These are phyloP conservation scores for Cordylochernes scorpioides DNA, from an alignment of 2,888 invertebrate species.

Conservation along the genomic window DNA sequence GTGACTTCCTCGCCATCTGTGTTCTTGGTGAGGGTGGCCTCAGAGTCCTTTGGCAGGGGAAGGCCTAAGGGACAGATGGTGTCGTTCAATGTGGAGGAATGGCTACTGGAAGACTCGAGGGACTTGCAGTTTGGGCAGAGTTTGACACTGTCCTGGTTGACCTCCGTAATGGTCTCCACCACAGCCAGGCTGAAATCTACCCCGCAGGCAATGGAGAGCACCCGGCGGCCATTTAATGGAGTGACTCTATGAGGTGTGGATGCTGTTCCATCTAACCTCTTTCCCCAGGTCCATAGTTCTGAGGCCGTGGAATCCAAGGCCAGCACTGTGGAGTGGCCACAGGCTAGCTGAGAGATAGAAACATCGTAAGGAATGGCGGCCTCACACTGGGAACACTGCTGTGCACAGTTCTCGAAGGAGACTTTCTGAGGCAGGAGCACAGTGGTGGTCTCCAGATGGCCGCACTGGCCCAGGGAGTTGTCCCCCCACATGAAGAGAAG, in stretches of 20 bases:
- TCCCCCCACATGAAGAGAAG: constrained; percentile 22
- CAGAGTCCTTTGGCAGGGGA: too few relatives aligned
- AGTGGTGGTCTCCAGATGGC: constrained; percentile 27
- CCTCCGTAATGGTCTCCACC: constrained; percentile 12
- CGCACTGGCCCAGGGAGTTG: constrained; percentile 30
- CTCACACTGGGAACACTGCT: constrained; percentile 2
- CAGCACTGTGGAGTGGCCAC: constrained; percentile 19
- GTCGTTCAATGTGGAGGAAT: constrained; percentile 34
- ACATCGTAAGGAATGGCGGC: constrained; percentile 7
- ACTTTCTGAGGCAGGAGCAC: constrained; percentile 3
- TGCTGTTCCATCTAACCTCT: constrained; percentile 18
- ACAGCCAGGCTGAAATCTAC: constrained; percentile 19
- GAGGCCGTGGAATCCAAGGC: constrained; percentile 17
- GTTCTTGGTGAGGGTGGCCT: background rate
- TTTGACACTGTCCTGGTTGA: too few relatives aligned
- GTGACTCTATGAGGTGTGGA: constrained; percentile 17
- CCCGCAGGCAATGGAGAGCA: constrained; percentile 19
- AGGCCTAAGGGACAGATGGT: constrained; percentile 25
- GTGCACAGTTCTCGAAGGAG: constrained; percentile 1
- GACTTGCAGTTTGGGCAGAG: constrained; percentile 19
- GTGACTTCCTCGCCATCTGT: too few relatives aligned
- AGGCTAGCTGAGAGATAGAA: constrained; percentile 15
- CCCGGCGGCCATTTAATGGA: constrained; percentile 16
- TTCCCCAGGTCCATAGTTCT: constrained; percentile 22
- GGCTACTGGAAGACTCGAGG: constrained; percentile 22